Evolutionary conservation across 2,797 vertebrate species (phyloP).

Genomic region (Cynodonichthys magdalenae): DNA sequence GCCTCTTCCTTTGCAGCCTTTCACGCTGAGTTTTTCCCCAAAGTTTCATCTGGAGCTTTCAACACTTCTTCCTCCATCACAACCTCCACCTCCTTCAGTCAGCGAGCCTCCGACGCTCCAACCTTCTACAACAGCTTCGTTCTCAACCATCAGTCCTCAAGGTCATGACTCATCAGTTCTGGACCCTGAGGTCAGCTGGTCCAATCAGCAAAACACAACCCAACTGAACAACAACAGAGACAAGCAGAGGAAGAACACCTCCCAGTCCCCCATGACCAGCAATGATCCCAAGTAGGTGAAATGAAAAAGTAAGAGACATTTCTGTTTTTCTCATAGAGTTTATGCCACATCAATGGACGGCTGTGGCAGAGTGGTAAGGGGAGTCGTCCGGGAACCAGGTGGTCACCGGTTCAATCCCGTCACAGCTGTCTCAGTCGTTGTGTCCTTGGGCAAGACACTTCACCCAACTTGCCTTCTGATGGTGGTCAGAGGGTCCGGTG

Average conservation of each 20-base stretch:
- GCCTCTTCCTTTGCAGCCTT: constrained; percentile 2
- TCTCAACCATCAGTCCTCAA: constrained; percentile 15
- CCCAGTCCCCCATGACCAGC: constrained; percentile 80
- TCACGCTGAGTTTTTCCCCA: constrained; percentile 32
- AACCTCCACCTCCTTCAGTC: constrained; percentile 2
- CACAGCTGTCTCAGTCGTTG: too few species aligned
- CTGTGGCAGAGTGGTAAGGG: too few species aligned
- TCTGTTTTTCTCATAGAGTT: not conserved
- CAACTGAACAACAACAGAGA: constrained; percentile 64
- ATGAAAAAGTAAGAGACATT: not conserved
- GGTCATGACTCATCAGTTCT: constrained; percentile 8
- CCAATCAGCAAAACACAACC: constrained; percentile 51
- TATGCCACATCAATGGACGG: too few species aligned
- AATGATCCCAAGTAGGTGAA: constrained; percentile 71
- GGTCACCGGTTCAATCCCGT: too few species aligned
- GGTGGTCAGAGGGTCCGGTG: too few species aligned
- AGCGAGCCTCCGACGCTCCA: constrained; percentile 12
- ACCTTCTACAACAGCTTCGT: constrained; percentile 7
- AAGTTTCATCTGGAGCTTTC: constrained; percentile 38
- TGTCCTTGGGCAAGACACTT: too few species aligned
- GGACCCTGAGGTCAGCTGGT: constrained; percentile 33
- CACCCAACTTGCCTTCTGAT: too few species aligned
- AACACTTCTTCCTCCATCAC: constrained; percentile 10
- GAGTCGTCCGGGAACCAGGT: too few species aligned
- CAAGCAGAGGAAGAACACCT: constrained; percentile 75